Conservation (phyloP, 2,888 invertebrate genomes). For the Lepidonotus clava region DNA sequence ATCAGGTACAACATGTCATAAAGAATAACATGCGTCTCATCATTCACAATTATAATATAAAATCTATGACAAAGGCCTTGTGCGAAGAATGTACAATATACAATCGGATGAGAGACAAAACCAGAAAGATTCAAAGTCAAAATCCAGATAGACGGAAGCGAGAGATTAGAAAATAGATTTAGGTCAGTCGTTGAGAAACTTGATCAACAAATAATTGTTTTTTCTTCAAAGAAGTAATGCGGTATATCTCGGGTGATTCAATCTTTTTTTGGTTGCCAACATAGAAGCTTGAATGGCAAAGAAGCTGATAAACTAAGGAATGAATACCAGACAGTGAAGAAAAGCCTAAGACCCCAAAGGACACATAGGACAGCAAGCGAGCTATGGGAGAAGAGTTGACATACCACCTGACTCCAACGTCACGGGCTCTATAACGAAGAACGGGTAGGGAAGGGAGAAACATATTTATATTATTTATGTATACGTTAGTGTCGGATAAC, state of each 20-base stretch:
- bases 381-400: not conserved
- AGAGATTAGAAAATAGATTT: not conserved
- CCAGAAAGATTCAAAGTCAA: not conserved
- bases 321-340: not conserved
- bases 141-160: too few species aligned
- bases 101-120: too few species aligned
- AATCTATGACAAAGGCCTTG: not conserved
- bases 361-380: not conserved
- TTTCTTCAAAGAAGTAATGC: too few species aligned
- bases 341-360: not conserved
- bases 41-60: too few species aligned
- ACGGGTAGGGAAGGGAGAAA: slow-evolving; percentile 24
- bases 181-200: not conserved
- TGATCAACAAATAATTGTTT: too few species aligned
- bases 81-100: not conserved
- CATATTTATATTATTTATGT: not conserved
- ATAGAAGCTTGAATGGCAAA: not conserved
- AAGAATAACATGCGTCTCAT: too few species aligned
- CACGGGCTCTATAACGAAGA: slow-evolving; percentile 20
- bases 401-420: not conserved
- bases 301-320: not conserved
- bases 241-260: too few species aligned
- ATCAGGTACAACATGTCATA: too few species aligned
- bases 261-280: too few species aligned
- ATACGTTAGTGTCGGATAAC: not conserved